phyloP scores from a whole-genome alignment of 2,797 vertebrate species.

The Emydoidea blandingii region DNA sequence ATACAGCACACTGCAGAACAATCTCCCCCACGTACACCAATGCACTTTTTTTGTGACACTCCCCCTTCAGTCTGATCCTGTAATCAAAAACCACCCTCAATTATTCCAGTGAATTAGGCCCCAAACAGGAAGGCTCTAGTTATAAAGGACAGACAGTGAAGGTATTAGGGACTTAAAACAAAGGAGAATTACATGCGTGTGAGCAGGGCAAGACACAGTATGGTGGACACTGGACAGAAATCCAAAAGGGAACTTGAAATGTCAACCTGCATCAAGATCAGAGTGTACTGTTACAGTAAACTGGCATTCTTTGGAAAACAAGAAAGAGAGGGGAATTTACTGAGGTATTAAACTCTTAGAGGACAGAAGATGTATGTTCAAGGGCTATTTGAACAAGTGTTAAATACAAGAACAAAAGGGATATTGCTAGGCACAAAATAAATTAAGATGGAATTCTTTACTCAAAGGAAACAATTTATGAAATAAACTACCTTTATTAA shows the following conservation, averaged over 20 bases:
- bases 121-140: background rate
- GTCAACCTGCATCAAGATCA: too few relatives aligned
- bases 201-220: background rate
- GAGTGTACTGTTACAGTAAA: too few relatives aligned
- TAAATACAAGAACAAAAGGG: too few relatives aligned
- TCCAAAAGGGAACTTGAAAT: too few relatives aligned
- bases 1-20: background rate
- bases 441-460: background rate
- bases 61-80: background rate
- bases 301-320: too few relatives aligned
- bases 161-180: background rate
- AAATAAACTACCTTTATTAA: background rate
- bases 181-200: background rate
- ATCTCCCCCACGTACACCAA: background rate
- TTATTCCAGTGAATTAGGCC: background rate
- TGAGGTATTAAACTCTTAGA: too few relatives aligned
- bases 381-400: too few relatives aligned
- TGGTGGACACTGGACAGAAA: background rate
- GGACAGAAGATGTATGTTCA: too few relatives aligned
- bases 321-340: too few relatives aligned
- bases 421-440: too few relatives aligned
- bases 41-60: background rate
- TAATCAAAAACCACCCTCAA: background rate
- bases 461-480: too few relatives aligned
- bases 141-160: background rate